phyloP scores from a whole-genome alignment of 2,113 vertebrate species.

The Cariama cristata region DNA sequence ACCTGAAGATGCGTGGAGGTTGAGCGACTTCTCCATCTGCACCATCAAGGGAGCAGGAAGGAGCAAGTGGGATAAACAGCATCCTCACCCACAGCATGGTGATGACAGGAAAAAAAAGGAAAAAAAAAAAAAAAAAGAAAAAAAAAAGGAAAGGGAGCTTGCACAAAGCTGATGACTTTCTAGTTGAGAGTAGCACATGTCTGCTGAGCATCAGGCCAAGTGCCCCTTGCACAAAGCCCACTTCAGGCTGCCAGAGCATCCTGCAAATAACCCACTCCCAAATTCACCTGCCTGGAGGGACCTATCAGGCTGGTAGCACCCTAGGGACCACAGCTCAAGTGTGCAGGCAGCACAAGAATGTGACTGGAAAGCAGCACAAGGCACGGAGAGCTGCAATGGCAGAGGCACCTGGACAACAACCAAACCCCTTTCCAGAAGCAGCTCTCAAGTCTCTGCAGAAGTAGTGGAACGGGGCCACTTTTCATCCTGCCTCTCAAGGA shows the following conservation, averaged over 20 bases:
- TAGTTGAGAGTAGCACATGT: rapidly evolving
- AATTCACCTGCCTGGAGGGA: not conserved
- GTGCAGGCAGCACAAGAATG: not conserved
- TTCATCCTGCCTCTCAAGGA: conserved; percentile 27
- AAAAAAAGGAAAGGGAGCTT: not conserved
- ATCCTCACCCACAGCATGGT: not conserved
- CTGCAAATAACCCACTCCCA: not conserved
- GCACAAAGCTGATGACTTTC: not conserved
- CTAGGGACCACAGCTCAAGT: rapidly evolving
- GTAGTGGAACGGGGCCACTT: conserved; percentile 15
- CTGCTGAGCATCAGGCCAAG: not conserved
- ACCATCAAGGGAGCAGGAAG: not conserved
- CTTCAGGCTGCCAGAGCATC: not conserved
- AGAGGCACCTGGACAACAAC: not conserved
- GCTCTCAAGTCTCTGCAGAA: conserved; percentile 22
- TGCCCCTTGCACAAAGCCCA: not conserved
- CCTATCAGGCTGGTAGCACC: not conserved
- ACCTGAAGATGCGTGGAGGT: not conserved
- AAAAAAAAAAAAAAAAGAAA: not conserved
- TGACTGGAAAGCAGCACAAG: not conserved
- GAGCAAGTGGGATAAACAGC: not conserved
- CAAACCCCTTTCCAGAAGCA: conserved; percentile 23
- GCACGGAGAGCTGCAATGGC: not conserved
- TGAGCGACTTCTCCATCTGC: not conserved
- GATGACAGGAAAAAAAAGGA: rapidly evolving